phyloP scores from a whole-genome alignment of 2,797 vertebrate species.

The Artibeus lituratus region DNA sequence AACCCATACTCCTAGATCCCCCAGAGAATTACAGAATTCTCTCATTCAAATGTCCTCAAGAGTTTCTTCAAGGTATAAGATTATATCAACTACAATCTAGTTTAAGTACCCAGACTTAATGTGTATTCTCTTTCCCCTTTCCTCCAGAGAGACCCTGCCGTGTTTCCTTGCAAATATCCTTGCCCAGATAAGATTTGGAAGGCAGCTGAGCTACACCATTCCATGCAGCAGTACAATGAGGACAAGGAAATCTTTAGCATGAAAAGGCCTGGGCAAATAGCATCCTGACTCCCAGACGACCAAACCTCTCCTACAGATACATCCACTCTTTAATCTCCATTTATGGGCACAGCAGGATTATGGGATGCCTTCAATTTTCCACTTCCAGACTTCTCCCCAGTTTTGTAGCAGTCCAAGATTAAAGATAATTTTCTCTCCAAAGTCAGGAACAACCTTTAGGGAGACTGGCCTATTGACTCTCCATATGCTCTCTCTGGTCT shows the following conservation, averaged over 20 bases:
- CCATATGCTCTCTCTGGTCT: not conserved
- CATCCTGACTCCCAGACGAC: not conserved
- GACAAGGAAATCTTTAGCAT: not conserved
- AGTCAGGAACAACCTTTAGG: not conserved
- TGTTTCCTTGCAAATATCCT: not conserved
- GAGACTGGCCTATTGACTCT: not conserved
- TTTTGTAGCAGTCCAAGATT: not conserved
- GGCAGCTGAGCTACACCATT: not conserved
- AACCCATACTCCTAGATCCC: not conserved
- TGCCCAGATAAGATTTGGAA: not conserved
- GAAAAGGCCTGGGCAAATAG: not conserved
- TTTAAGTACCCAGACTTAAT: not conserved
- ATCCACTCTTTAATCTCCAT: not conserved
- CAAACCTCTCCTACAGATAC: not conserved
- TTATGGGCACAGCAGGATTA: not conserved
- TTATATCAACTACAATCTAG: not conserved
- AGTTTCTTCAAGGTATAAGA: not conserved
- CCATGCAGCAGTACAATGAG: not conserved
- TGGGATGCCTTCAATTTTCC: not conserved
- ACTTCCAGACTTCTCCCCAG: not conserved
- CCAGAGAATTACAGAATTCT: not conserved
- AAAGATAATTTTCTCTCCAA: not conserved
- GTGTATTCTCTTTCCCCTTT: not conserved
- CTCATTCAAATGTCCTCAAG: not conserved
- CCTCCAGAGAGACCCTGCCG: not conserved